These are phyloP conservation scores for Hydrotaea diabolus DNA, from an alignment of 2,888 invertebrate species.

Conservation along the genomic window DNA sequence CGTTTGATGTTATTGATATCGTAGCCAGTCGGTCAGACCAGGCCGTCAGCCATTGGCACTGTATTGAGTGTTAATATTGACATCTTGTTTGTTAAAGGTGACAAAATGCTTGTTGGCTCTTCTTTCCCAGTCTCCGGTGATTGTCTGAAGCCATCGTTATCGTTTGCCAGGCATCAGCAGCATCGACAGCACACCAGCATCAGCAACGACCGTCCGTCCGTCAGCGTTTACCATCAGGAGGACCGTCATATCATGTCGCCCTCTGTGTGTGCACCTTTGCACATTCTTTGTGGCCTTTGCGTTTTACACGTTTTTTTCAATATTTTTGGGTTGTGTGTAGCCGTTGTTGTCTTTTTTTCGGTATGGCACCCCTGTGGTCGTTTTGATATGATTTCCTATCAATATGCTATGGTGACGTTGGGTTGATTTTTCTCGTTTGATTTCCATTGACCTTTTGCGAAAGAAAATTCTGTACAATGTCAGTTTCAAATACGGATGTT, in stretches of 20 bases:
- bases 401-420: conserved; percentile 32
- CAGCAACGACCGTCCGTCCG: not conserved
- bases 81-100: conserved; percentile 68
- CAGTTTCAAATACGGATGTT: no score
- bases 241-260: conserved; percentile 20
- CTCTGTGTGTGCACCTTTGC: conserved; percentile 7
- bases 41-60: conserved; percentile 48
- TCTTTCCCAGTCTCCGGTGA: not conserved
- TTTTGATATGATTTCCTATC: conserved; percentile 62
- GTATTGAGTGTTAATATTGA: conserved; percentile 63
- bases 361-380: conserved; percentile 55
- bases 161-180: conserved; percentile 48
- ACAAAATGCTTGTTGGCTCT: conserved; percentile 66
- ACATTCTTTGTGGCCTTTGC: conserved; percentile 60
- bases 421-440: conserved; percentile 10
- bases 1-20: not conserved
- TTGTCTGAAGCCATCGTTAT: conserved; percentile 46
- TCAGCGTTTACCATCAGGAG: conserved; percentile 41
- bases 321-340: conserved; percentile 3
- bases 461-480: no score
- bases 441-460: conserved; percentile 24
- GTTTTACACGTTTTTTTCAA: conserved; percentile 48
- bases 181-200: not conserved
- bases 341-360: not conserved
- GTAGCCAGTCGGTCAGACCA: not conserved